Percentiles rank a stretch among this genome's conserved stretches.
phyloP scores from a whole-genome alignment of 2,797 vertebrate species.

The Ammospiza maritima region DNA sequence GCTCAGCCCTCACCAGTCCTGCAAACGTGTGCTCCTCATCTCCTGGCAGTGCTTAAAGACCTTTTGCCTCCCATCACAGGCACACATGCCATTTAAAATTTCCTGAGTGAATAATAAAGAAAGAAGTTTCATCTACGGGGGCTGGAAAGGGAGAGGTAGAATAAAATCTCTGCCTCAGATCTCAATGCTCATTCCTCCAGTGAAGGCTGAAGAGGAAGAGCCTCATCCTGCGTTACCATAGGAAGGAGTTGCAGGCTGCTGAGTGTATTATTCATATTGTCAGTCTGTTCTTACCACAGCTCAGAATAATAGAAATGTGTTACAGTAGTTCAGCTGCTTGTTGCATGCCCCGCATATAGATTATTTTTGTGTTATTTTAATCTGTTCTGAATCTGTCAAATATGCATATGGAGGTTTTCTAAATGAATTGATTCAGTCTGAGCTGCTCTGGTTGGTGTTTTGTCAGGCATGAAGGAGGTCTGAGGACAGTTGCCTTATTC shows the following conservation, averaged over 20 bases:
- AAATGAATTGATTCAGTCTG: constrained; percentile 16
- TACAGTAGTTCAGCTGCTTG: neutral
- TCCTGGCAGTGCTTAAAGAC: neutral
- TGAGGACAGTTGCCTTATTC: neutral
- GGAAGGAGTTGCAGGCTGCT: neutral
- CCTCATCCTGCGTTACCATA: constrained; percentile 11
- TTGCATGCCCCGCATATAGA: neutral
- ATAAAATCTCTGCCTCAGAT: constrained; percentile 8
- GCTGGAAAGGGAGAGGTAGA: neutral
- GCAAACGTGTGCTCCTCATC: neutral
- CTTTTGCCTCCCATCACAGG: neutral
- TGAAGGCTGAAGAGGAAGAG: neutral
- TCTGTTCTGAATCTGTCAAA: constrained; percentile 61
- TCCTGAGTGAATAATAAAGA: neutral
- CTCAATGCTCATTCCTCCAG: neutral
- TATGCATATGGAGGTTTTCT: constrained; percentile 33
- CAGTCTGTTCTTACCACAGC: neutral
- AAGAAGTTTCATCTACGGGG: neutral
- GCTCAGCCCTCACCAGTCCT: neutral
- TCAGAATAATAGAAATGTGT: constrained; percentile 35
- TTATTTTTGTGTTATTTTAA: constrained; percentile 47
- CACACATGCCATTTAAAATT: neutral
- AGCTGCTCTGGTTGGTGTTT: neutral
- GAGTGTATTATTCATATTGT: constrained; percentile 29
- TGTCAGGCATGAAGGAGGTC: constrained; percentile 20